Conservation (phyloP, 1,140 invertebrate genomes). For the Nebria ingens region DNA sequence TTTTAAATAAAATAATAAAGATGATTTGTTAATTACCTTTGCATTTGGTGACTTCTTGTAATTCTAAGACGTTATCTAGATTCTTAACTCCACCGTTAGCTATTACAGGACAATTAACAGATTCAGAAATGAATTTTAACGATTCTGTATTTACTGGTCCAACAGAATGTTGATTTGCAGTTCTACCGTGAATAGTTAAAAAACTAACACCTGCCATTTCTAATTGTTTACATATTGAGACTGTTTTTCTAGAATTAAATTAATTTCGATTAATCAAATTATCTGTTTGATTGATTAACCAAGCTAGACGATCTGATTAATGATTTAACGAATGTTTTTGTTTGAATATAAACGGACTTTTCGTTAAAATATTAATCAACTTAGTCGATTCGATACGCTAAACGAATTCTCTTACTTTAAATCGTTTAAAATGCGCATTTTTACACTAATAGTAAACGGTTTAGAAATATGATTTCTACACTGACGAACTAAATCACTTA, state of each 20-base stretch:
- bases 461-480: conserved; percentile 59
- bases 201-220: conserved; percentile 81
- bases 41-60: conserved; percentile 58
- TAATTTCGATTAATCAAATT: conserved; percentile 33
- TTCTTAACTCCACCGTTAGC: conserved; percentile 84
- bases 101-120: conserved; percentile 67
- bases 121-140: conserved; percentile 62
- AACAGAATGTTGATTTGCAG: conserved; percentile 64
- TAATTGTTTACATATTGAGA: conserved; percentile 65
- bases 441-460: conserved; percentile 82
- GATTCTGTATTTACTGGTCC: conserved; percentile 65
- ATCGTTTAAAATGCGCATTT: conserved; percentile 70
- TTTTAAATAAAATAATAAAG: background rate
- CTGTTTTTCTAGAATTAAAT: conserved; percentile 40
- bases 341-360: background rate
- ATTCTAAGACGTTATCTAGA: conserved; percentile 53
- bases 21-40: conserved; percentile 46
- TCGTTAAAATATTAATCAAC: too few species aligned
- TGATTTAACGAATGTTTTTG: background rate
- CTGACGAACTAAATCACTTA: conserved; percentile 69
- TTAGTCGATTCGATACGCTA: too few species aligned
- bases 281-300: conserved; percentile 5
- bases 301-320: background rate
- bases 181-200: conserved; percentile 83
- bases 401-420: conserved; percentile 33